These are phyloP conservation scores for Intellagama lesueurii DNA, from an alignment of 2,797 vertebrate genomes.

Conservation along the genomic window DNA sequence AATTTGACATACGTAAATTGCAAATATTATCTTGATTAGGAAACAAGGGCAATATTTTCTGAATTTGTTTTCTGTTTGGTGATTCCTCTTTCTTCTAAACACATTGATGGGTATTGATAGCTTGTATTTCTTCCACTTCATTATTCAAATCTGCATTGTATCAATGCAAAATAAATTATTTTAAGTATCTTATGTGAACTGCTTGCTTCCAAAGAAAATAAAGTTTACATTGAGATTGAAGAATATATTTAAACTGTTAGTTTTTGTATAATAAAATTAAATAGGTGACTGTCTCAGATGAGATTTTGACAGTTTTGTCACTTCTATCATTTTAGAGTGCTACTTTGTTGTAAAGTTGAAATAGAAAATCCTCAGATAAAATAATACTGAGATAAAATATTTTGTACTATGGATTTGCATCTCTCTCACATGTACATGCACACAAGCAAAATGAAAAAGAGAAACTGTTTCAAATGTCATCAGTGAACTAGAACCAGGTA, in stretches of 20 bases:
- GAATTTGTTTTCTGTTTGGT: neutral
- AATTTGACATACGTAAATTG: neutral
- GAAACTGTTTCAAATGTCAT: too few species aligned
- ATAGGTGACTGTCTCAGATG: too few species aligned
- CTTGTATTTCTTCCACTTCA: neutral
- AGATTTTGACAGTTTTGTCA: too few species aligned
- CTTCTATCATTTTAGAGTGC: neutral
- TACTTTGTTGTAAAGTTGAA: neutral
- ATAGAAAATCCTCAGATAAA: neutral
- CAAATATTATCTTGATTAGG: neutral
- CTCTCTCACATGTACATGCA: too few species aligned
- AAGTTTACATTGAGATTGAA: neutral
- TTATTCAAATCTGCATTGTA: constrained; percentile 14
- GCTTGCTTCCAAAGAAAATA: neutral
- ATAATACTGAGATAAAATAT: neutral
- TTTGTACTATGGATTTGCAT: neutral
- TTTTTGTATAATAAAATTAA: neutral
- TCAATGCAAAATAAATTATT: constrained; percentile 12
- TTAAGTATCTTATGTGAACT: neutral
- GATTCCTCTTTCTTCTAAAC: neutral
- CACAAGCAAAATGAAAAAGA: too few species aligned
- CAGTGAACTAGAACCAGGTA: too few species aligned
- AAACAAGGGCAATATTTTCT: neutral
- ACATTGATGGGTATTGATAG: neutral
- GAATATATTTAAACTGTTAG: neutral